These are phyloP conservation scores for Epizoanthus illoricatus DNA, from an alignment of 92 coral and sea anemone species.

Conservation along the genomic window DNA sequence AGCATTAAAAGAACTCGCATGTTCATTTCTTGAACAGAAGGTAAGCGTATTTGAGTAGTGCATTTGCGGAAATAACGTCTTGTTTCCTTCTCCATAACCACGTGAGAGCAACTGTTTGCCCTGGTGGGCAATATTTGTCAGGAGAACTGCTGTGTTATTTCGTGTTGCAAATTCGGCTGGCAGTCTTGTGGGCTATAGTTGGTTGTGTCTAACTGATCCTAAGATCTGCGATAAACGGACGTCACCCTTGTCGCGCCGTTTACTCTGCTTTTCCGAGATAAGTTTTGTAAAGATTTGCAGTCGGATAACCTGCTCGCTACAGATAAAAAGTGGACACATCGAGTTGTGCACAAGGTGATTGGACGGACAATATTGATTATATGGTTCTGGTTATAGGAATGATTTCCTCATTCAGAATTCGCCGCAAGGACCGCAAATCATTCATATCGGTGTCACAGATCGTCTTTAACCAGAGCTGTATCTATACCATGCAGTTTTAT, in stretches of 20 bases:
- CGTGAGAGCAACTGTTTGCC: constrained; percentile 6
- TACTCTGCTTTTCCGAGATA: not conserved
- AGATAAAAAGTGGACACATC: not conserved
- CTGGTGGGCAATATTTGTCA: constrained; percentile 24
- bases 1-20: constrained; percentile 88
- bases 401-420: constrained; percentile 12
- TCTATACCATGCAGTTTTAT: not conserved
- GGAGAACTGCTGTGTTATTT: not conserved
- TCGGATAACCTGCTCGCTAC: not conserved
- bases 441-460: constrained; percentile 19
- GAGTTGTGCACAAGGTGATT: constrained; percentile 17
- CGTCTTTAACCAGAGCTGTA: not conserved
- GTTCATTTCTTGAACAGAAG: constrained; percentile 98
- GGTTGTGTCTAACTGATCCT: not conserved
- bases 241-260: constrained; percentile 1
- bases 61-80: constrained; percentile 35
- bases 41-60: constrained; percentile 57
- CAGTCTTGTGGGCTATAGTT: not conserved
- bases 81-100: constrained; percentile 29
- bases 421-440: constrained; percentile 22
- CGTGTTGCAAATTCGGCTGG: not conserved
- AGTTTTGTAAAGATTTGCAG: not conserved
- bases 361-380: constrained; percentile 15
- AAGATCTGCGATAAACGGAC: not conserved
- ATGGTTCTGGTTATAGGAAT: not conserved